Evolutionary conservation across 2,797 vertebrate species (phyloP).

Genomic region (Meda fulgida): DNA sequence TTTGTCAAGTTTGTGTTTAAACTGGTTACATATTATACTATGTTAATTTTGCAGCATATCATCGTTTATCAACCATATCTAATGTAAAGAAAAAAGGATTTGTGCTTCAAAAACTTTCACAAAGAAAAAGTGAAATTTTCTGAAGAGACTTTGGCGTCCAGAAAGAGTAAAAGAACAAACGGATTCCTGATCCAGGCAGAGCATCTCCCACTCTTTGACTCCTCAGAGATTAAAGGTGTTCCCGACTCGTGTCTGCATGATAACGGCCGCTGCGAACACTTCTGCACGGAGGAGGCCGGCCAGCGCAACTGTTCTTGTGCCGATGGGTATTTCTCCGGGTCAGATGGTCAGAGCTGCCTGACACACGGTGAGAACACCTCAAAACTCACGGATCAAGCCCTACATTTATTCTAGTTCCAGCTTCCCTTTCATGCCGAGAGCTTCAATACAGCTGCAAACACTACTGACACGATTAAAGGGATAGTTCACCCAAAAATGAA

Average conservation of each 20-base stretch:
- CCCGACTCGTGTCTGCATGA: conserved; percentile 69
- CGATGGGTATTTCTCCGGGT: conserved; percentile 68
- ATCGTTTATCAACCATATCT: neutral
- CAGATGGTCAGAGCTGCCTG: conserved; percentile 65
- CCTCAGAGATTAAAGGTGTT: conserved; percentile 55
- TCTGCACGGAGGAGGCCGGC: conserved; percentile 66
- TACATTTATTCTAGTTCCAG: neutral
- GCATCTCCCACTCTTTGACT: neutral
- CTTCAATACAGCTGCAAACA: no score
- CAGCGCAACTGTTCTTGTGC: conserved; percentile 74
- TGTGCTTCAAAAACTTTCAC: neutral
- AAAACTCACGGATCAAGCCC: neutral
- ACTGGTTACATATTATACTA: no score
- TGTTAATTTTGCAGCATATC: no score
- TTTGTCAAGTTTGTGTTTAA: no score
- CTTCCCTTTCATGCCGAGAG: neutral
- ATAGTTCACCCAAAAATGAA: no score
- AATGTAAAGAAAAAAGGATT: neutral
- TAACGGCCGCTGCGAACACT: conserved; percentile 80
- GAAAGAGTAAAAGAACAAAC: neutral
- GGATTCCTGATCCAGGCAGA: no score
- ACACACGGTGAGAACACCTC: conserved; percentile 62
- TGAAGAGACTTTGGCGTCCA: neutral
- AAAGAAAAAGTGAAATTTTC: neutral
- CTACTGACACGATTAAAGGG: no score